Conservation (phyloP, 2,797 vertebrate species). For the Cuniculus paca region DNA sequence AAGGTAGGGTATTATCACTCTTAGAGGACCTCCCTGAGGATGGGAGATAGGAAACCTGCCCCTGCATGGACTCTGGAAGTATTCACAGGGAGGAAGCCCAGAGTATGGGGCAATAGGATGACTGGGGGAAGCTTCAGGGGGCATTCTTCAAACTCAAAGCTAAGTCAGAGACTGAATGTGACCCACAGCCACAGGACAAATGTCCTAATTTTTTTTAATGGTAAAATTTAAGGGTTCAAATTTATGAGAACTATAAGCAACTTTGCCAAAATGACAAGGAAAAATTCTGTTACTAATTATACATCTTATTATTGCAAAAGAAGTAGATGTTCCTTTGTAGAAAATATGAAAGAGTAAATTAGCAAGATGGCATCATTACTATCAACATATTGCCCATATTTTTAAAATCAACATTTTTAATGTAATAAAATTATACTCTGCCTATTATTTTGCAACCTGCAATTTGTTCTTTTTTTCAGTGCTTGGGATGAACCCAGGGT, state of each 20-base stretch:
- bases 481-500: neutral
- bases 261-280: neutral
- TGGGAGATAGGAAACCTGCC: neutral
- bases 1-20: neutral
- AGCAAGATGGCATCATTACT: neutral
- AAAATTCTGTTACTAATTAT: neutral
- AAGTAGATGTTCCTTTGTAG: neutral
- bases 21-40: neutral
- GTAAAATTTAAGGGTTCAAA: neutral
- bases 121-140: neutral
- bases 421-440: neutral
- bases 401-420: neutral
- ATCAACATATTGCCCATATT: neutral
- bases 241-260: neutral
- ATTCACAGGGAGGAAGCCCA: too few species aligned
- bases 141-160: neutral
- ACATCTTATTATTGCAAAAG: neutral
- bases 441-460: slow-evolving; percentile 43
- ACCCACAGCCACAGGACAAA: neutral
- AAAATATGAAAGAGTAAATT: slow-evolving; percentile 29
- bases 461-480: neutral
- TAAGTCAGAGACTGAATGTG: neutral
- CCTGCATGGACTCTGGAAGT: neutral
- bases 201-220: slow-evolving; percentile 21
- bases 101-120: neutral